Base-by-base conservation (phyloP, 2,888 invertebrate species). In the Panzeria rudis region DNA sequence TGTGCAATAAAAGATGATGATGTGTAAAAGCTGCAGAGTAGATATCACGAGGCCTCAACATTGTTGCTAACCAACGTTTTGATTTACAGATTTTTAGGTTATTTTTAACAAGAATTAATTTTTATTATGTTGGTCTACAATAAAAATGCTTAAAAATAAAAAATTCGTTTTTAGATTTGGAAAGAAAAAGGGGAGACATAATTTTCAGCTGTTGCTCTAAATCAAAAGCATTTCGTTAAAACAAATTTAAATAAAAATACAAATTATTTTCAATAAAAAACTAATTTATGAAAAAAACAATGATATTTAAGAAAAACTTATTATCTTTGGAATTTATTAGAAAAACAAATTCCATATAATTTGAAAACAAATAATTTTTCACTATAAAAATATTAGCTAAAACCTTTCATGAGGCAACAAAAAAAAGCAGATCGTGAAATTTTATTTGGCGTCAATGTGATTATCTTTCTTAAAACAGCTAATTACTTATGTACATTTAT, bases 371-470 rank as follows among this genome's bases (percentile, higher is more conserved):
- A n/a, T 23, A 47, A 11, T 11, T 47, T 44, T 47, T 13, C 15
- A 47, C 17, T 38, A 6, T 7, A 41, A 25, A 38, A 11, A 52
- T 7, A 35, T 50, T n/a, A 11, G 17, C 25, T 20, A n/a, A 47
- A 66, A 44, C 32, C 11, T n/a, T 13, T 47, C 25, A n/a, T 25
- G 29, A 47, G n/a, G 15, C 7, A 17, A 41, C 8, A 38, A 54
- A 38, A 66, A 56, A 17, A 68, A 68, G 32, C n/a, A 76, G 54
- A 85, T 73, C 84, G 84, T 81, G 84, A 62, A 73, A 73, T 68
- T 69, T 35, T 62, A 66, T 68, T 85, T 85, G 84, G 84, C 84
- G 84, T 81, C 84, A 85, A 73, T 73, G 59, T 77, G 84, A 85
- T 84, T 81, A 78, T 77, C 44, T 54, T 64, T 64, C 56, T 78